Percentiles rank a stretch among this genome's conserved stretches.
phyloP scores from a whole-genome alignment of 2,888 invertebrate species.

The Drosophila kanekoi region DNA sequence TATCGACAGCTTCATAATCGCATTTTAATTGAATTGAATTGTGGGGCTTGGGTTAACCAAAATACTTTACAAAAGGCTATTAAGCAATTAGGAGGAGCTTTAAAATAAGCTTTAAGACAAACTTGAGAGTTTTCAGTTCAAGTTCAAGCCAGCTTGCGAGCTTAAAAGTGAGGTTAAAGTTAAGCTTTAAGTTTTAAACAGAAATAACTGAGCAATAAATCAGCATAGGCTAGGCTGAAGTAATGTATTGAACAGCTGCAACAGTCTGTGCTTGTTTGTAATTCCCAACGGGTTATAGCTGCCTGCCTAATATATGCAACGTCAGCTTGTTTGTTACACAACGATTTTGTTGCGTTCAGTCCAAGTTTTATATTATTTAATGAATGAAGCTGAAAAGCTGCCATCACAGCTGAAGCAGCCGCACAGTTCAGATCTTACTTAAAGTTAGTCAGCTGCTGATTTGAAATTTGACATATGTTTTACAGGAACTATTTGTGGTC shows the following conservation, averaged over 20 bases:
- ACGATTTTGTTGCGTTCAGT: too few species aligned
- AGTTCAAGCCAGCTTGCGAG: too few species aligned
- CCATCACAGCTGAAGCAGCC: too few species aligned
- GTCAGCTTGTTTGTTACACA: not conserved
- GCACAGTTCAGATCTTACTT: too few species aligned
- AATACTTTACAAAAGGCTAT: not conserved
- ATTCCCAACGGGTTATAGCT: not conserved
- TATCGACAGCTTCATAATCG: not conserved
- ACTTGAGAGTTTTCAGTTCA: too few species aligned
- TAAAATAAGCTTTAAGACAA: not conserved
- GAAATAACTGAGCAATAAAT: too few species aligned
- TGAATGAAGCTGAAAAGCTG: not conserved
- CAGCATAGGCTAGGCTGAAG: not conserved
- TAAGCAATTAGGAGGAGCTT: not conserved
- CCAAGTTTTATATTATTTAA: not conserved
- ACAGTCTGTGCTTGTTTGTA: not conserved
- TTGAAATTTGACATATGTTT: too few species aligned
- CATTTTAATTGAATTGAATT: slow-evolving; percentile 1
- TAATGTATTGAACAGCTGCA: not conserved
- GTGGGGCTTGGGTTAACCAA: not conserved
- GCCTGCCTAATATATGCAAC: not conserved
- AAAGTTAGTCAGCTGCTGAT: too few species aligned
- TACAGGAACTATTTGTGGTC: too few species aligned
- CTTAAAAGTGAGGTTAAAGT: too few species aligned
- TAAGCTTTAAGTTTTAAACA: too few species aligned